Percentiles rank a stretch among this genome's conserved stretches.
Evolutionary conservation across 2,113 vertebrate species (phyloP).

Genomic region (Chionomys nivalis): DNA sequence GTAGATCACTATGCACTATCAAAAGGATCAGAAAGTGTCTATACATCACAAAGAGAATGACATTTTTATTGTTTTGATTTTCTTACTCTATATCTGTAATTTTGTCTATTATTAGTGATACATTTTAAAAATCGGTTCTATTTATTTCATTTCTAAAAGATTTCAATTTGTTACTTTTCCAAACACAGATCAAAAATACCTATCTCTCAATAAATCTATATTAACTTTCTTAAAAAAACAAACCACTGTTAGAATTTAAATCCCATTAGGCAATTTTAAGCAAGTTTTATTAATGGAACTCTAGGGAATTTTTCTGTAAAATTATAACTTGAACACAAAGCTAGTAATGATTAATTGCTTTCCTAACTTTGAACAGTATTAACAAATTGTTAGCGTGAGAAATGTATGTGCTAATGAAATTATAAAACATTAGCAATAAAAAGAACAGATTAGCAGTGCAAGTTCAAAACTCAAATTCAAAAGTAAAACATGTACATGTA

Average conservation of each 20-base stretch:
- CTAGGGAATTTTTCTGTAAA: neutral
- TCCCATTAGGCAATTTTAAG: neutral
- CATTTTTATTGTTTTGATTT: neutral
- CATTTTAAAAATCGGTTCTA: neutral
- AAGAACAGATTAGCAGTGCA: neutral
- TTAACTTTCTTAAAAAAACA: neutral
- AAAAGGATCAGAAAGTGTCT: neutral
- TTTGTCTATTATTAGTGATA: neutral
- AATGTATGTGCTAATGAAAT: neutral
- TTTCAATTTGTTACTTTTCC: neutral
- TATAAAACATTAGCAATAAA: constrained; percentile 1
- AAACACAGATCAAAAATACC: neutral
- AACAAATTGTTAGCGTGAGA: neutral
- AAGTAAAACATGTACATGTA: neutral
- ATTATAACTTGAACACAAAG: neutral
- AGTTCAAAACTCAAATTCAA: constrained; percentile 24
- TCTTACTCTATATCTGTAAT: neutral
- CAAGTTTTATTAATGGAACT: neutral
- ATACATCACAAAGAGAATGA: neutral
- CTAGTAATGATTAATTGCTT: constrained; percentile 17
- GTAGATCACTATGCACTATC: neutral
- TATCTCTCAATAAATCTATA: neutral
- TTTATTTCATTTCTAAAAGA: neutral
- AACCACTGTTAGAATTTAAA: neutral
- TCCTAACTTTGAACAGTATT: constrained; percentile 14